Evolutionary conservation across 1,140 invertebrate species (phyloP), one percentile per base, ranked within the genome.

Genomic region (Matsumurasca onukii): DNA sequence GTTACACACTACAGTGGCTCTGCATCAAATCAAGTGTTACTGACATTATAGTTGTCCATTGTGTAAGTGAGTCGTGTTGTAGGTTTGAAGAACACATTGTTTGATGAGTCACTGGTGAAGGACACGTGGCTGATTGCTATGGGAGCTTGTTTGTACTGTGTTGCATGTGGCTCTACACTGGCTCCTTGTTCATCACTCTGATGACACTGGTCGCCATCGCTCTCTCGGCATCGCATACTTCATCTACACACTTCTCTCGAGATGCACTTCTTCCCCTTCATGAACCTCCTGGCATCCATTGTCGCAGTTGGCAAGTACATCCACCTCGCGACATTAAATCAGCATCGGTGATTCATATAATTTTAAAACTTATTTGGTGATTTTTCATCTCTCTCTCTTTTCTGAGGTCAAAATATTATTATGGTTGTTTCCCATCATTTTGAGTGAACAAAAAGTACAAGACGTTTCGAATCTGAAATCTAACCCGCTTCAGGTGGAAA

Each of bases 191-290:
- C 76, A 84, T 98, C 25, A 97, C 95, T 27, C 57, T 92, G 5
- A 88, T 94, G 80, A 91, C 95, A 22, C 88, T 95, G 77, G 80
- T 90, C 57, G 89, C 91, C 22, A 91, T 98, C 67, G 81, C 89
- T 94, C 95, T 61, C 78, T 98, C 66, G 90, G 89, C 62, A 87
- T 94, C 74, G 89, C 95, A n/a, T 98, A 98, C 81, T 97, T 95
- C 78, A 80, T 97, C 70, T 98, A 98, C 80, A 87, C 89, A 31
- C 81, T 93, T 75, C 86, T 97, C 55, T 95, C 76, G 85, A 89
- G 76, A 90, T 98, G 61, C 81, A 84, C 15, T 97, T 97, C 78
- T 98, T 98, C 80, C 97, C 97, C 17, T 98, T 98, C 78, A 97
- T 98, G 92, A 98, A 98, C 86, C 83, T 98, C 70, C 82, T 98